These are phyloP conservation scores for Archivesica marissinica DNA, from an alignment of 1,140 invertebrate species.

Conservation along the genomic window DNA sequence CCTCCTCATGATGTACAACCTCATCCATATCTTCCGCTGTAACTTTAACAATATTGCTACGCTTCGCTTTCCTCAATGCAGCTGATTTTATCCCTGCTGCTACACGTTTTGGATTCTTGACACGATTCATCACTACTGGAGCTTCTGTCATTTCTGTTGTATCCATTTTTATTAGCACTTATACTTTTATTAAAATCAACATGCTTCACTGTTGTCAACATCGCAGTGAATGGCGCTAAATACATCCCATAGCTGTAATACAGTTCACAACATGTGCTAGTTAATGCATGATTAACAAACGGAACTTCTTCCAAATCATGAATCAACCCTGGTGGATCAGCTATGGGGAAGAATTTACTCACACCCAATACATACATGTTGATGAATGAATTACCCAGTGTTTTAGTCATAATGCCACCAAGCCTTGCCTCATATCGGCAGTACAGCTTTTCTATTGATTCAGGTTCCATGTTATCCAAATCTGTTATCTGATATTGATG, in stretches of 20 bases:
- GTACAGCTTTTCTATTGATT: constrained; percentile 51
- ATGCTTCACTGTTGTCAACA: constrained; percentile 20
- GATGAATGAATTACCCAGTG: constrained; percentile 45
- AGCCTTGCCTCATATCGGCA: constrained; percentile 46
- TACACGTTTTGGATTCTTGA: too few species aligned
- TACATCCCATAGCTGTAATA: constrained; percentile 30
- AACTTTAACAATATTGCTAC: too few species aligned
- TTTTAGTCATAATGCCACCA: constrained; percentile 41
- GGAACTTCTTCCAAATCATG: constrained; percentile 30
- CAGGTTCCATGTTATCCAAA: constrained; percentile 29
- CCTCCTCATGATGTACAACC: too few species aligned
- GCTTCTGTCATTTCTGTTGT: too few species aligned
- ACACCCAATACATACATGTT: constrained; percentile 36
- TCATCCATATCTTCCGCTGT: too few species aligned
- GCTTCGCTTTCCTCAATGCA: too few species aligned
- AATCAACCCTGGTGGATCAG: constrained; percentile 23
- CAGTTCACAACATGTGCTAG: background rate
- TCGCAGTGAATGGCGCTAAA: constrained; percentile 27
- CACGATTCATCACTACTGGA: too few species aligned
- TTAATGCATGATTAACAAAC: constrained; percentile 14
- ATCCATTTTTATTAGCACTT: too few species aligned
- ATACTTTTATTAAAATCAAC: too few species aligned
- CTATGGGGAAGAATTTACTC: too few species aligned
- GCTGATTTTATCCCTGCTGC: too few species aligned
- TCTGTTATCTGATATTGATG: constrained; percentile 31